Evolutionary conservation across 2,113 vertebrate genomes (phyloP), one percentile per base, ranked within the genome.

Genomic region (Colaptes auratus): DNA sequence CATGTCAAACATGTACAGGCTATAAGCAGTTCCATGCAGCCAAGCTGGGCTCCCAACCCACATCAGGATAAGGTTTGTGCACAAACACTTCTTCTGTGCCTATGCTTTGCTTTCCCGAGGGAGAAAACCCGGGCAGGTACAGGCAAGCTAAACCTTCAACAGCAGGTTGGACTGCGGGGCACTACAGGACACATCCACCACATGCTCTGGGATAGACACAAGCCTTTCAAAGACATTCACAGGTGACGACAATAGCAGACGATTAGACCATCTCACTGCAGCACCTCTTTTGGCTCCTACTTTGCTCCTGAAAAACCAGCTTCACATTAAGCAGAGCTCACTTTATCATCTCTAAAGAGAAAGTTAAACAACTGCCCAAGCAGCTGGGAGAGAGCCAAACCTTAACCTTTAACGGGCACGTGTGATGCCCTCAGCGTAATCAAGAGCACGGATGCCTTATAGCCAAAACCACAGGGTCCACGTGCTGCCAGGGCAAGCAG

Each of bases 361-460:
- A 74, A 75, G 27, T 14, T 78, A 67, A 60, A 55, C 48, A 89
- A 58, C 50, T 60, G 95, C 70, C 67, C 50, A 85, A 75, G 85
- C 15, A 88, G n/a, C 58, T 91, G 82, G 64, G 44, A 58, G 30
- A 50, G 4, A 55, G 76, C 76, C 96, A 95, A 48, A 53, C 1
- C 2, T 0, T 1, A 78, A 11, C 76, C 80, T 56, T 86, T 83
- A 78, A 90, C 15, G 75, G 91, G 69, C 86, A 78, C 1, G 0
- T 9, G 56, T 3, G 61, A 94, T 93, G 73, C 95, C 90, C 88
- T 86, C 7, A 1, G 59, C 1, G 1, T 35, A 73, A 18, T 0
- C 0, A 50, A 60, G 72, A 71, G 48, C 0, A 2, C 0, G 4
- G 56, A 83, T 36, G n/a, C 1, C 0, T 48, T 50, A 5, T 0